A percentile compares a stretch with the other conserved stretches of the same genome.
Conservation (phyloP, 2,113 vertebrate species). For the Pardalotus punctatus region DNA sequence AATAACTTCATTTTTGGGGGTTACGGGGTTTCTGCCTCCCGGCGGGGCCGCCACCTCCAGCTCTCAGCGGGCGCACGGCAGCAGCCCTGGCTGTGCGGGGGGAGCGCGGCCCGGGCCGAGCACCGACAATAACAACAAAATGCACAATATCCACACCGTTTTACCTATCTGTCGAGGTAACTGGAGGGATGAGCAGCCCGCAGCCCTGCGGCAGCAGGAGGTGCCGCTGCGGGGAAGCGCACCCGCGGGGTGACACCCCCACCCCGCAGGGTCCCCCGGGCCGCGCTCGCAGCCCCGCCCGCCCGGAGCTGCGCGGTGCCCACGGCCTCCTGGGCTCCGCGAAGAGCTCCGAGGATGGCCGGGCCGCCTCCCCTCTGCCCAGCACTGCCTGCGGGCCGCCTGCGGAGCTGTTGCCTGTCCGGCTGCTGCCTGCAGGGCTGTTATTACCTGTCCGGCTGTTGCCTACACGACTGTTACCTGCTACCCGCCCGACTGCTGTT, state of each 20-base stretch:
- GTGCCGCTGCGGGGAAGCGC: not conserved
- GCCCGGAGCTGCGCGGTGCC: not conserved
- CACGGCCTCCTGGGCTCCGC: not conserved
- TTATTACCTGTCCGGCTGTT: not conserved
- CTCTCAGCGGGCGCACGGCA: not conserved
- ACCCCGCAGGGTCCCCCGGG: not conserved
- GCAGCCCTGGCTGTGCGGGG: not conserved
- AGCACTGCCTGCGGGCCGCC: not conserved
- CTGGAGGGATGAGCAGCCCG: not conserved
- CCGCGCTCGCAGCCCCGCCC: not conserved
- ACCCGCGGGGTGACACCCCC: not conserved
- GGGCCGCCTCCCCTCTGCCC: not conserved
- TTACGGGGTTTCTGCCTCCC: not conserved
- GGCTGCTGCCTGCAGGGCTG: not conserved
- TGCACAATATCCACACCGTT: not conserved
- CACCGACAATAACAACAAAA: not conserved
- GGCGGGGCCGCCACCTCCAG: not conserved
- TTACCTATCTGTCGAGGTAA: not conserved
- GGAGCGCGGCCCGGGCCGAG: not conserved
- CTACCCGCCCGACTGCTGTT: not conserved
- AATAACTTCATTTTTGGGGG: fast-evolving
- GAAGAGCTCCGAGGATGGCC: not conserved
- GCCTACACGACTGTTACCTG: not conserved
- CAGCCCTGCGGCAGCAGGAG: not conserved
- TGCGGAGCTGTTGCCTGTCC: not conserved